Base-by-base conservation (phyloP, 2,888 invertebrate genomes). In the Drosophila cyrtoloma region DNA sequence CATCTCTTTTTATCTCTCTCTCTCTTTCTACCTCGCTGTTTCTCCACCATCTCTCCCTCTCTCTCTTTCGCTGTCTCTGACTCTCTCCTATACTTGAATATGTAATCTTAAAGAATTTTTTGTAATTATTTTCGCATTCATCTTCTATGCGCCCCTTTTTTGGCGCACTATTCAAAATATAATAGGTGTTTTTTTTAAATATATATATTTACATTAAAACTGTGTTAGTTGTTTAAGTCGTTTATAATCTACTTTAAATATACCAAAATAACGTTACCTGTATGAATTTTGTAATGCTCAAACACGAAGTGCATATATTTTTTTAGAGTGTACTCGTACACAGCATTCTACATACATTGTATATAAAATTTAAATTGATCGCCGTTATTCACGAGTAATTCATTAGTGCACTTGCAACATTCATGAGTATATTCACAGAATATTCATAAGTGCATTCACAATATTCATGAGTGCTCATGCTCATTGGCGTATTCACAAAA, bases 121-220 rank as follows among this genome's bases (percentile, higher is more conserved):
- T 26, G 28, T n/a, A 35, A 33, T 22, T 26, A 16, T 51, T 35
- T 10, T 16, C 19, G 28, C 39, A 35, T 59, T 44, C 16, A 32
- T 60, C 12, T 12, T 37, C n/a, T 22, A 26, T 22, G 35, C 26
- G 19, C n/a, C 22, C 19, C 33, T 30, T 33, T 37, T 12, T 56
- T 37, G 12, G 44, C 37, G 37, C 28, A 57, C 28, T 65, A 50
- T 32, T 58, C 42, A 28, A 30, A 56, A 42, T 68, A 44, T 52
- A 68, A 62, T 81, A 82, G 83, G 81, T 81, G 83, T 67, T 79
- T 84, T 71, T 71, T 58, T 58, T 16, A 50, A n/a, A 66, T 56
- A 19, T 35, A 14, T 39, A 16, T 56, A 44, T 71, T 64, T 61
- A 60, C 42, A 60, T 60, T 4, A 44, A 53, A 56, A 39, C 75